These are phyloP conservation scores for Dexiosoma caninum DNA, from an alignment of 2,888 invertebrate species.

Conservation along the genomic window DNA sequence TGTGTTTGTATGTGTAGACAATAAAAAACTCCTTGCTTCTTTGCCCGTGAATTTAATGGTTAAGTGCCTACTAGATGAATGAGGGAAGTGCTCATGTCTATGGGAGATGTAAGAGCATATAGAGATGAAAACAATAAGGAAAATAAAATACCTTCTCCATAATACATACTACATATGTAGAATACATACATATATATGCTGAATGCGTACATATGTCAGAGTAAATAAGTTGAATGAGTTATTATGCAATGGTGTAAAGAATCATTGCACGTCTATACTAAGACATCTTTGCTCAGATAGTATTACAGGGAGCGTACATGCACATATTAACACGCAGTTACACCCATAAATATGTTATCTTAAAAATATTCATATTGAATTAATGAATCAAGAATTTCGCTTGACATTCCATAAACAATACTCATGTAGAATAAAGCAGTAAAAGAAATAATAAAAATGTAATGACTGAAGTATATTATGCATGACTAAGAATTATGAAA, in stretches of 20 bases:
- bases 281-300: too few species aligned
- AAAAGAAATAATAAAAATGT: slow-evolving; percentile 5
- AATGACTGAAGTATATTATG: slow-evolving; percentile 36
- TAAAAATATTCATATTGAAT: slow-evolving; percentile 19
- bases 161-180: too few species aligned
- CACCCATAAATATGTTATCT: slow-evolving; percentile 16
- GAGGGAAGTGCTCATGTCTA: slow-evolving; percentile 14
- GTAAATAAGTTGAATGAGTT: slow-evolving; percentile 8
- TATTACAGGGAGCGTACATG: too few species aligned
- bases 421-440: neutral
- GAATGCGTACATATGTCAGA: slow-evolving; percentile 11
- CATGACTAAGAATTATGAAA: neutral
- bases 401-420: slow-evolving; percentile 52
- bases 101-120: neutral
- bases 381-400: slow-evolving; percentile 52
- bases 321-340: neutral
- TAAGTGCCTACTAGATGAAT: slow-evolving; percentile 38
- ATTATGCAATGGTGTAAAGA: slow-evolving; percentile 3
- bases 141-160: neutral
- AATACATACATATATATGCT: slow-evolving; percentile 9
- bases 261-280: neutral
- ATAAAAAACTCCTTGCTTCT: neutral
- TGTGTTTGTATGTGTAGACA: neutral
- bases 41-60: slow-evolving; percentile 54
- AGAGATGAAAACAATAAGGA: slow-evolving; percentile 1